Percentiles rank a stretch among this genome's conserved stretches.
Conservation (phyloP, 2,797 vertebrate species). For the Mormyrops attenuatus region DNA sequence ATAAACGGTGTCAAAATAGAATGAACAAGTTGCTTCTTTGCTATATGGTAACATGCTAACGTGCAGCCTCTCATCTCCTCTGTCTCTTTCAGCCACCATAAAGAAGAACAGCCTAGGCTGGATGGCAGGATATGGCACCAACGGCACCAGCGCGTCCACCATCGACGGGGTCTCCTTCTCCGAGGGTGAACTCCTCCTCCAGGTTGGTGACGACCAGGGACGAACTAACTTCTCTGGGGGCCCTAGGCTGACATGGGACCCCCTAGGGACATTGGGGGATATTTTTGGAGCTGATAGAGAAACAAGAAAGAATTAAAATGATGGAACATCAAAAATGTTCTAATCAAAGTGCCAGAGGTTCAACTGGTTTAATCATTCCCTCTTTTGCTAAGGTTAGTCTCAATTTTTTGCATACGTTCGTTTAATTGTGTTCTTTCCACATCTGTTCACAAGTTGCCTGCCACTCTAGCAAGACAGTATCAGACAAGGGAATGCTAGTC, state of each 20-base stretch:
- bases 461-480: background rate
- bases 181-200: slow-evolving; percentile 62
- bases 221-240: background rate
- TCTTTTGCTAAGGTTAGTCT: background rate
- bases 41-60: background rate
- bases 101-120: slow-evolving; percentile 49
- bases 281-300: background rate
- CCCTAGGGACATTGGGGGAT: background rate
- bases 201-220: slow-evolving; percentile 39
- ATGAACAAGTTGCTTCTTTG: background rate
- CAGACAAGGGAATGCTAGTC: no score
- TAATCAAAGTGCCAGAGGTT: background rate
- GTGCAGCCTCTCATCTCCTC: background rate
- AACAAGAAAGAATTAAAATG: background rate
- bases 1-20: background rate
- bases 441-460: no score
- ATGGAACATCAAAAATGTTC: background rate
- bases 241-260: background rate
- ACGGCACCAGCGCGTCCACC: slow-evolving; percentile 39
- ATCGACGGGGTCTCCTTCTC: slow-evolving; percentile 60
- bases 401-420: no score
- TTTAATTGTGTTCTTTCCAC: no score
- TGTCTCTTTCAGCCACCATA: slow-evolving; percentile 49
- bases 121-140: slow-evolving; percentile 35
- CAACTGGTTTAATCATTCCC: background rate